Conservation (phyloP, 92 coral and sea anemone genomes). For the Parazoanthus darwini region DNA sequence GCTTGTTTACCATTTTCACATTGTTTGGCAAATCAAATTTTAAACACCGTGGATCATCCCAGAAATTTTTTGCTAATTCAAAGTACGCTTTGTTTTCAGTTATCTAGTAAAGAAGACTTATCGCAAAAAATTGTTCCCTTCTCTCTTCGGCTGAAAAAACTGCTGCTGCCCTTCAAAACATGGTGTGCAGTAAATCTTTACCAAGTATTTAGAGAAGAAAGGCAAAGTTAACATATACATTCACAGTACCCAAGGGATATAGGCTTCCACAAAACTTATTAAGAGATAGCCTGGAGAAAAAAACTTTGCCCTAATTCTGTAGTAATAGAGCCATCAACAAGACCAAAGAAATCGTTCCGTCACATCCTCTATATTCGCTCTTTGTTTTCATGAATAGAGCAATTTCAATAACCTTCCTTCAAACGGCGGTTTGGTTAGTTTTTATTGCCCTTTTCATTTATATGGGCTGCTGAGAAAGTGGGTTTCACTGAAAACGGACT, state of each 20-base stretch:
- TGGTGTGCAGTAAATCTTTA: background rate
- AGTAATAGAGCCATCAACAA: background rate
- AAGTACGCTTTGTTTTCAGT: background rate
- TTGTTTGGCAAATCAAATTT: background rate
- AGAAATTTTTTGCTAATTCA: background rate
- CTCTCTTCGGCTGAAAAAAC: background rate
- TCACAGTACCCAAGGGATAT: background rate
- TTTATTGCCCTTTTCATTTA: background rate
- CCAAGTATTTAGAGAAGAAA: background rate
- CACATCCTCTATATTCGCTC: background rate
- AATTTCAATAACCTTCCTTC: background rate
- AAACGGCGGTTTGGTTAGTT: background rate
- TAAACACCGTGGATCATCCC: constrained; percentile 7
- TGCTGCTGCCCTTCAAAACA: background rate
- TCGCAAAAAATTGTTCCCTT: background rate
- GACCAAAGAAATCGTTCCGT: background rate
- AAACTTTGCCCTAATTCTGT: background rate
- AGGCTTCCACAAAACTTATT: background rate
- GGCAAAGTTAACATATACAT: background rate
- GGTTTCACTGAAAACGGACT: background rate
- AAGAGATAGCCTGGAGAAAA: background rate
- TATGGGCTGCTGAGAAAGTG: constrained; percentile 26
- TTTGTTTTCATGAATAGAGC: background rate
- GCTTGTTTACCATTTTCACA: constrained; percentile 1
- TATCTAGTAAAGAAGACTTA: background rate